Evolutionary conservation across 1,140 invertebrate genomes (phyloP).

Genomic region (Eupristina koningsbergeri): DNA sequence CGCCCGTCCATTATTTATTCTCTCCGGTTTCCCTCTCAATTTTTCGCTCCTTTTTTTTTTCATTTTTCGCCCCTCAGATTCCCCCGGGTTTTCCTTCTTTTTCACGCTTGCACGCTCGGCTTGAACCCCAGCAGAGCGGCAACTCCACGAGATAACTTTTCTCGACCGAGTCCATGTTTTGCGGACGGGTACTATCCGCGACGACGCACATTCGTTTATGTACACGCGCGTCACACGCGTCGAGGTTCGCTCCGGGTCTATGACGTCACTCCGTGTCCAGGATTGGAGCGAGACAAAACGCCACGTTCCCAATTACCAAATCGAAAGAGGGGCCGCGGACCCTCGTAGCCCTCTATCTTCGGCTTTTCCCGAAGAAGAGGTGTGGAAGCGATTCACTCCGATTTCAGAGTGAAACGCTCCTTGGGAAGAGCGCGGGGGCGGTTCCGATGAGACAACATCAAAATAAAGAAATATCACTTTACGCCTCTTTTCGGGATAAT

Average conservation of each 20-base stretch:
- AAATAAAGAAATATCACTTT: too few relatives aligned
- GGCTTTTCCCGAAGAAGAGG: too few relatives aligned
- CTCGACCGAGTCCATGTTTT: slow-evolving; percentile 51
- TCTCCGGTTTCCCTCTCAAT: neutral
- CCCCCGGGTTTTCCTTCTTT: neutral
- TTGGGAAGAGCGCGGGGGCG: too few relatives aligned
- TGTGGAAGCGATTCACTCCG: too few relatives aligned
- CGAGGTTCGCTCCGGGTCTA: neutral
- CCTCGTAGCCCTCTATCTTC: too few relatives aligned
- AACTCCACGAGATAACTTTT: slow-evolving; percentile 12
- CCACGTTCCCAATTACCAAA: slow-evolving; percentile 54
- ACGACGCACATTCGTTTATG: neutral
- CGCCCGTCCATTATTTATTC: slow-evolving; percentile 21
- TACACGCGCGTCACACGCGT: neutral
- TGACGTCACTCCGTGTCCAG: slow-evolving; percentile 48
- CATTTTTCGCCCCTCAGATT: neutral
- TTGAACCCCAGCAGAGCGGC: slow-evolving; percentile 3
- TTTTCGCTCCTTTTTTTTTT: neutral
- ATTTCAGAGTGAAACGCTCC: too few relatives aligned
- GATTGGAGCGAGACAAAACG: slow-evolving; percentile 53
- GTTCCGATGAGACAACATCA: too few relatives aligned
- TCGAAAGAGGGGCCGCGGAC: slow-evolving; percentile 42
- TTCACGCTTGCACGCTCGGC: neutral
- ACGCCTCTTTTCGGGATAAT: too few relatives aligned
- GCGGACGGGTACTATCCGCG: slow-evolving; percentile 50